phyloP scores from a whole-genome alignment of 2,797 vertebrate genomes.

The Sus cebifrons region DNA sequence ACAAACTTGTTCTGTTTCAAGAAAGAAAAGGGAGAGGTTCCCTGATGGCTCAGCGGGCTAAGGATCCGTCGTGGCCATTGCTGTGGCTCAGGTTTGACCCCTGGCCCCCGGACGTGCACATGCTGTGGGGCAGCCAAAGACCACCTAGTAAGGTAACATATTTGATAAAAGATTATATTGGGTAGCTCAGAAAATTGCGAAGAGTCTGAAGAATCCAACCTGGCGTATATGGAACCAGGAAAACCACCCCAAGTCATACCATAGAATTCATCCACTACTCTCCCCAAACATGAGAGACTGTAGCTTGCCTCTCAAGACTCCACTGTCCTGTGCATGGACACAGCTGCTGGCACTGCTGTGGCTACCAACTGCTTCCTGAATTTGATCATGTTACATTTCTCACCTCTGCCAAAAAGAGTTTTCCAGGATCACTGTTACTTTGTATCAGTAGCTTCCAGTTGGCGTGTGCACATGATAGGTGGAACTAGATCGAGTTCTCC shows the following conservation, averaged over 20 bases:
- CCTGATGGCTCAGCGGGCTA: too few species aligned
- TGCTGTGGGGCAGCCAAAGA: too few species aligned
- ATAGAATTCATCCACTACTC: background rate
- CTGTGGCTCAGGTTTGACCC: too few species aligned
- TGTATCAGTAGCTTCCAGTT: background rate
- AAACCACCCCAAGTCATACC: background rate
- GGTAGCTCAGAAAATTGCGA: conserved; percentile 29
- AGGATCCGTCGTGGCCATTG: too few species aligned
- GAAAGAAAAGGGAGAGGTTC: background rate
- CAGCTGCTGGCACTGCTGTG: background rate
- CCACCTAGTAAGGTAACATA: background rate
- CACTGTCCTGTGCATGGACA: background rate
- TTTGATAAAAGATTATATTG: background rate
- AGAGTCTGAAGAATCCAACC: background rate
- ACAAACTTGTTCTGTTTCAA: background rate
- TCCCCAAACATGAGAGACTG: background rate
- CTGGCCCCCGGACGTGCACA: too few species aligned
- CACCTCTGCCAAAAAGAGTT: background rate
- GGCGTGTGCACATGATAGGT: background rate
- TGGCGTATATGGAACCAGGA: background rate
- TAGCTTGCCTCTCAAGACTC: background rate
- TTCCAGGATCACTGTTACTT: conserved; percentile 3
- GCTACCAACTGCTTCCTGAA: background rate
- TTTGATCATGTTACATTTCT: conserved; percentile 8
- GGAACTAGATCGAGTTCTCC: background rate